Conservation (phyloP, 1,140 invertebrate species). For the Thaumetopoea pityocampa region DNA sequence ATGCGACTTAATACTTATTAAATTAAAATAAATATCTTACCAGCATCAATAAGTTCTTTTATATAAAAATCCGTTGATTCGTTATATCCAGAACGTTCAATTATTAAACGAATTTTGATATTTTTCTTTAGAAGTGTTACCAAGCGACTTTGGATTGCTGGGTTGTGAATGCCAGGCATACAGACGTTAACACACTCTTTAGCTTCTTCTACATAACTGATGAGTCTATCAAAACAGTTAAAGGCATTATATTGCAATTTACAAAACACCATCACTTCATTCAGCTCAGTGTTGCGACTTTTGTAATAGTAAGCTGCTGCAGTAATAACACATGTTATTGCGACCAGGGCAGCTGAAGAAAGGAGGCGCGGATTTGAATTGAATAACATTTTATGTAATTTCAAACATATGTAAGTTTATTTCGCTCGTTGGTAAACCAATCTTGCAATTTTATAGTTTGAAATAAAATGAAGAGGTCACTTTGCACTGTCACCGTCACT, state of each 20-base stretch:
- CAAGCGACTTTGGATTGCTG: slow-evolving; percentile 57
- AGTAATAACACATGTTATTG: slow-evolving; percentile 57
- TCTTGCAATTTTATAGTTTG: slow-evolving; percentile 50
- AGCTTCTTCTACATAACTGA: slow-evolving; percentile 57
- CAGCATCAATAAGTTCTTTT: slow-evolving; percentile 56
- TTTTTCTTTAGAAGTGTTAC: slow-evolving; percentile 49
- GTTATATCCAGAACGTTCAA: slow-evolving; percentile 56
- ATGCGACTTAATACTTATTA: no score
- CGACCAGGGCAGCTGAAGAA: slow-evolving; percentile 51
- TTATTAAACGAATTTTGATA: slow-evolving; percentile 53
- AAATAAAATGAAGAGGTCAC: slow-evolving; percentile 59
- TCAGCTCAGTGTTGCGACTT: slow-evolving; percentile 53
- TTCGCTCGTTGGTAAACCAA: slow-evolving; percentile 31
- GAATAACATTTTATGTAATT: slow-evolving; percentile 67
- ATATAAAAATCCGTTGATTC: slow-evolving; percentile 57
- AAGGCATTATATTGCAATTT: slow-evolving; percentile 63
- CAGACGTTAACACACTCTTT: slow-evolving; percentile 54
- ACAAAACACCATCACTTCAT: slow-evolving; percentile 71
- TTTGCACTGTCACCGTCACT: slow-evolving; percentile 20
- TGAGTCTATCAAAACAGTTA: slow-evolving; percentile 64
- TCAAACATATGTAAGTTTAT: slow-evolving; percentile 48
- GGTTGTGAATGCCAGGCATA: slow-evolving; percentile 66
- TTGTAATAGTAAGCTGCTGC: slow-evolving; percentile 62
- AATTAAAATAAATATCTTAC: slow-evolving; percentile 29
- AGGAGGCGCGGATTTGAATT: slow-evolving; percentile 46